A percentile compares a stretch with the other conserved stretches of the same genome.
phyloP scores from a whole-genome alignment of 2,797 vertebrate genomes.

The Carapus acus region DNA sequence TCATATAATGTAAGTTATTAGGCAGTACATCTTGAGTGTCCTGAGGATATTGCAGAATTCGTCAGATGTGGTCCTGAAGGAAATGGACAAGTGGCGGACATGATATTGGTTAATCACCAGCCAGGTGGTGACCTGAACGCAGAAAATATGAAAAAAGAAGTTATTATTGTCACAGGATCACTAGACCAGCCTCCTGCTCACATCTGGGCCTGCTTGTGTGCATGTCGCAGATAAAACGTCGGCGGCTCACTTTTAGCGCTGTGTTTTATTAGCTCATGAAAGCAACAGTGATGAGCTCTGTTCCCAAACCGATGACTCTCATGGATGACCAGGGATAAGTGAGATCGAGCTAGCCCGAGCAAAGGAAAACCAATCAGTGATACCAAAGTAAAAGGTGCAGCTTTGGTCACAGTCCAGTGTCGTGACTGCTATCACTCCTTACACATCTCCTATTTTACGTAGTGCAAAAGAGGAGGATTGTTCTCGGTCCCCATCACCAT shows the following conservation, averaged over 20 bases:
- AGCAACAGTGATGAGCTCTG: slow-evolving; percentile 52
- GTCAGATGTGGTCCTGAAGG: slow-evolving; percentile 50
- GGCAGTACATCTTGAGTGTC: slow-evolving; percentile 56
- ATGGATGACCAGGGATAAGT: slow-evolving; percentile 36
- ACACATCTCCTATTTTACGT: slow-evolving; percentile 34
- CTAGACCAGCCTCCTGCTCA: slow-evolving; percentile 18
- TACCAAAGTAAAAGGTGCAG: slow-evolving; percentile 48
- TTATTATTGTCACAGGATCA: slow-evolving; percentile 31
- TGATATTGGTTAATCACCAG: slow-evolving; percentile 58
- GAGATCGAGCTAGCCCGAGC: slow-evolving; percentile 27
- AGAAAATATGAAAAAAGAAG: slow-evolving; percentile 40
- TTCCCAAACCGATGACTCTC: slow-evolving; percentile 51
- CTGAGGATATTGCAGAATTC: slow-evolving; percentile 49
- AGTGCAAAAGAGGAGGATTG: slow-evolving; percentile 53
- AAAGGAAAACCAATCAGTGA: slow-evolving; percentile 30
- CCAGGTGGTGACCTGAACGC: slow-evolving; percentile 29
- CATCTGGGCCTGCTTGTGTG: slow-evolving; percentile 22
- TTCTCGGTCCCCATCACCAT: slow-evolving; percentile 53
- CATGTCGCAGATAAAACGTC: slow-evolving; percentile 35
- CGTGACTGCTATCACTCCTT: too few relatives aligned
- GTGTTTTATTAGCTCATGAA: slow-evolving; percentile 57
- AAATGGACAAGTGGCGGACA: slow-evolving; percentile 48
- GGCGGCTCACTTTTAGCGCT: slow-evolving; percentile 45
- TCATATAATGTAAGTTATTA: slow-evolving; percentile 66
- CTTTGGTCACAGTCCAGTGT: slow-evolving; percentile 26